Evolutionary conservation across 2,113 vertebrate species (phyloP).

Genomic region (Perognathus longimembris): DNA sequence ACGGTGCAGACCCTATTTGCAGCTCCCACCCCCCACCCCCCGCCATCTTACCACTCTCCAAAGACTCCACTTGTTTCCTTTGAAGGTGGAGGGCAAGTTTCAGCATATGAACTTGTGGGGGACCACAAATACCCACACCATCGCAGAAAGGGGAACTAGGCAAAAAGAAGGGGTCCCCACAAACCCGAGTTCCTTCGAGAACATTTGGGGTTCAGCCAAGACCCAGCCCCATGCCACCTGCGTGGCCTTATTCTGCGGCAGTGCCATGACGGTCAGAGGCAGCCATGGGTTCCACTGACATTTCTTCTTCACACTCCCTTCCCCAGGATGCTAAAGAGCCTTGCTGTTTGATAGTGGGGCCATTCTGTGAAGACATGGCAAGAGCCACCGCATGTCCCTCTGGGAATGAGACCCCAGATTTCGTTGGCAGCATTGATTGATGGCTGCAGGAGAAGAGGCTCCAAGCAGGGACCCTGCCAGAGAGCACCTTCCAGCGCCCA

Average conservation of each 20-base stretch:
- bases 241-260: slow-evolving; percentile 51
- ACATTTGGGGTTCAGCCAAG: slow-evolving; percentile 68
- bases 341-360: slow-evolving; percentile 15
- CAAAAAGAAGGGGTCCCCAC: neutral
- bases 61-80: no score
- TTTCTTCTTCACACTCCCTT: slow-evolving; percentile 54
- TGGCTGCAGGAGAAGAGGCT: neutral
- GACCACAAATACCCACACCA: no score
- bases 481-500: neutral
- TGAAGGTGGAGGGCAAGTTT: no score
- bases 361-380: no score
- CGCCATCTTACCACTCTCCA: no score
- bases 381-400: neutral
- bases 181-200: neutral
- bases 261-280: slow-evolving; percentile 71
- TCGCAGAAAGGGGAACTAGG: neutral
- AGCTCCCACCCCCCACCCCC: no score
- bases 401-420: slow-evolving; percentile 36
- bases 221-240: slow-evolving; percentile 48
- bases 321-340: neutral
- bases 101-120: no score
- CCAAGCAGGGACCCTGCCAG: neutral
- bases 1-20: no score
- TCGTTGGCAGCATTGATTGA: neutral
- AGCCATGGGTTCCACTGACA: no score